Evolutionary conservation across 2,113 vertebrate genomes (phyloP).

Genomic region (Panthera tigris): DNA sequence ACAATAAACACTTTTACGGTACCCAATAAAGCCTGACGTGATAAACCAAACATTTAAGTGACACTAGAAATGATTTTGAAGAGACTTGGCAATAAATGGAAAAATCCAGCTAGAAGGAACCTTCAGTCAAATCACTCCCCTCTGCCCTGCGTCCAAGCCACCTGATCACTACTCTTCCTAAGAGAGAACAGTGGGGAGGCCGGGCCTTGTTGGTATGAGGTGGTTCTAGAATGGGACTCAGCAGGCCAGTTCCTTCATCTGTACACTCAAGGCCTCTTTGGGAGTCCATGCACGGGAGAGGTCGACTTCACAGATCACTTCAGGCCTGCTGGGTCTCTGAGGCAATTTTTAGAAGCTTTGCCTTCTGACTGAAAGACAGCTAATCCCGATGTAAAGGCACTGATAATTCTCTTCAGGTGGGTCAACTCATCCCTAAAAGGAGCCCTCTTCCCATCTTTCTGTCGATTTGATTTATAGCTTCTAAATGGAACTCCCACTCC

Average conservation of each 20-base stretch:
- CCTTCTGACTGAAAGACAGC: neutral
- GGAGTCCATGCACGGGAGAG: neutral
- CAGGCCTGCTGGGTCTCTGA: neutral
- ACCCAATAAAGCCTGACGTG: constrained; percentile 48
- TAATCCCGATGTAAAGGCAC: neutral
- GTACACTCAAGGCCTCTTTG: neutral
- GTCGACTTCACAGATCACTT: neutral
- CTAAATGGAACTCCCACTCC: neutral
- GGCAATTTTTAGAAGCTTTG: neutral
- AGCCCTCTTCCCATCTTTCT: neutral
- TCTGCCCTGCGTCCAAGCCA: neutral
- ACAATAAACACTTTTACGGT: constrained; percentile 24
- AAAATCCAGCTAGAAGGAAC: constrained; percentile 5
- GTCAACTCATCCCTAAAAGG: neutral
- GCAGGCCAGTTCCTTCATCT: neutral
- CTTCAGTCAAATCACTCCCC: neutral
- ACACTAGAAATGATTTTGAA: constrained; percentile 41
- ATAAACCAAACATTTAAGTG: constrained; percentile 55
- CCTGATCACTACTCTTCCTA: neutral
- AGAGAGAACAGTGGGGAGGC: neutral
- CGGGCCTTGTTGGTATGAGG: neutral
- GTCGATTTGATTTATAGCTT: neutral
- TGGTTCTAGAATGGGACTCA: neutral
- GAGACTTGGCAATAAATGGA: neutral
- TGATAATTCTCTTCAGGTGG: neutral